Evolutionary conservation across 2,888 invertebrate genomes (phyloP), one percentile per base, ranked within the genome.

Genomic region (Xylocampa areola): DNA sequence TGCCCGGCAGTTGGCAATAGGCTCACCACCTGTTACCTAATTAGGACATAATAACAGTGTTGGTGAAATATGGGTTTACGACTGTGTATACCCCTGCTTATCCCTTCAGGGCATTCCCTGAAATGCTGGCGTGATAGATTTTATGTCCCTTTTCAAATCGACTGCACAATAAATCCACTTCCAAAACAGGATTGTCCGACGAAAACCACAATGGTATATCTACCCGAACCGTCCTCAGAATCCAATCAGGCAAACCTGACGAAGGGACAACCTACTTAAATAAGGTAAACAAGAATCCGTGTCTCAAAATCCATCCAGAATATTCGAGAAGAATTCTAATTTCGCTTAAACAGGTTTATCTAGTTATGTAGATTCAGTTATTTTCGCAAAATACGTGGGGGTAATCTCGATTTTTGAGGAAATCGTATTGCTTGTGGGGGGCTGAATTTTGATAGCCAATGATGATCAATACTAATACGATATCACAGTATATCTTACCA

Each of bases 281-380:
- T 27, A 49, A 62, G 53, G 54, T 53, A 61, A 68, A 61, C 23
- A 36, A n/a, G 23, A 40, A 49, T 40, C 6, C 30, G 27, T 41
- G 36, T 33, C 44, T 45, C 47, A 4, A 2, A 44, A 40, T n/a
- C 27, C 39, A 23, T 33, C 23, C 44, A 14, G 19, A 25, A 29
- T 33, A 49, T 41, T 45, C 11, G 10, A 5, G 14, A 49, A 14
- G 48, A 54, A 65, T 54, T 54, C 44, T 41, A 68, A 65, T 53
- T 68, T 40, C 2, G 13, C 21, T 25, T 32, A 41, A 48, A 68
- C 44, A 67, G 44, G 39, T 40, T 52, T 36, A 47, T 41, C 53
- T 32, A 14, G 25, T 47, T n/a, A 40, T 13, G 6, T 6, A 35
- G 41, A 50, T 58, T 55, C 2, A 23, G 35, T 39, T 49, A 65